phyloP scores from a whole-genome alignment of 2,797 vertebrate species.

The Cuculus canorus region DNA sequence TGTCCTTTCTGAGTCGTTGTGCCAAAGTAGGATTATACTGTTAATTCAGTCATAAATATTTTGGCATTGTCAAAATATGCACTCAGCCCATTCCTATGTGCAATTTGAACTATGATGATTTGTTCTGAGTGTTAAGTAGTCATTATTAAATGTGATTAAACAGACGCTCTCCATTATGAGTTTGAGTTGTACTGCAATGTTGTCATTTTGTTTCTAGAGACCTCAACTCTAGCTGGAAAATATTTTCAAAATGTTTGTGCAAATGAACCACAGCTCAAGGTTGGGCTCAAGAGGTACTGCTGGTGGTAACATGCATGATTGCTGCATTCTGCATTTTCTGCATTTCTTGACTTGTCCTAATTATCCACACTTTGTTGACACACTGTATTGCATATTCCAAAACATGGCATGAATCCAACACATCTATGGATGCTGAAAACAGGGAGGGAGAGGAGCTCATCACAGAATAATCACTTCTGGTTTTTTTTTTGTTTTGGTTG shows the following conservation, averaged over 20 bases:
- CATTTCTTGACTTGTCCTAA: background rate
- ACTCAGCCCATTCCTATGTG: background rate
- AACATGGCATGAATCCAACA: background rate
- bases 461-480: background rate
- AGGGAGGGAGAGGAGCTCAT: background rate
- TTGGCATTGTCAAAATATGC: background rate
- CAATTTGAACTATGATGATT: background rate
- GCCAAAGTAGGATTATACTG: background rate
- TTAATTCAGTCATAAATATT: background rate
- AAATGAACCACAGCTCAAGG: background rate
- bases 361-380: background rate
- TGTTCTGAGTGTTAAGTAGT: background rate
- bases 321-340: rapidly evolving
- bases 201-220: background rate
- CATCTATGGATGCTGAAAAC: background rate
- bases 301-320: background rate
- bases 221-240: background rate
- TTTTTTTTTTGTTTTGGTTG: background rate
- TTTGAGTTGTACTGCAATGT: background rate
- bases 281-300: background rate
- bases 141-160: background rate
- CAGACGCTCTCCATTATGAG: background rate
- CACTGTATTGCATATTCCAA: rapidly evolving
- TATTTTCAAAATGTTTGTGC: background rate
- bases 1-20: background rate